Evolutionary conservation across 2,888 invertebrate genomes (phyloP), one percentile per base, ranked within the genome.

Genomic region (Pterostichus niger): DNA sequence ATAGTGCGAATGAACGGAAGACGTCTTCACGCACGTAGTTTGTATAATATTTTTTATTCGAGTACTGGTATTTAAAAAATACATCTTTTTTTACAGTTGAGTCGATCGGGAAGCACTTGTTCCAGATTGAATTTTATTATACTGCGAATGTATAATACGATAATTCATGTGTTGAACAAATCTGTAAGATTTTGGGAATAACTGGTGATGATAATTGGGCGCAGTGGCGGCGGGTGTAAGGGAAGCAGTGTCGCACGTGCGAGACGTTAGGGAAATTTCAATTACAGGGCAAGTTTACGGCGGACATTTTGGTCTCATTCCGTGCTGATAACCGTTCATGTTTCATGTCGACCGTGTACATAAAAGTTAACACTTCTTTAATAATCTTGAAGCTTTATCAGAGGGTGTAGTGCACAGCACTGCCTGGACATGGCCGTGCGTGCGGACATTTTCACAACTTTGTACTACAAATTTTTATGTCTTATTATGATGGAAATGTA

Each of bases 331-430:
- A 64, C 13, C 64, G 59, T 75, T 75, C 61, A 61, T 61, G 31
- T 61, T 61, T 6, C 61, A 61, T 49, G 44, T 49, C 46, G 49
- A 13, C 13, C 54, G n/a, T 7, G 7, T 54, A 76, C 52, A 76
- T 76, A 54, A 76, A 76, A 76, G 33, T 52, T 76, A 54, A 76
- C 40, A 76, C 76, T 76, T 76, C 76, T 76, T 76, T 76, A 76
- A 76, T 76, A 76, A 76, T 76, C 75, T 75, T 33, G 33, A 24
- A 3, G 64, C 11, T 64, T 31, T 64, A 64, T 64, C 64, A 64
- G 13, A 33, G 64, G 31, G 64, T 33, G 64, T 13, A 40, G 9
- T 9, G 40, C 40, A 24, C 1, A 10, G 11, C 9, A n/a, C n/a
- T 10, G 10, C 68, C 9, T 33, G n/a, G 68, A 31, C 68, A 35